A percentile compares a stretch with the other conserved stretches of the same genome.
Evolutionary conservation across 2,113 vertebrate species (phyloP).

Genomic region (rabbit (Oryctolagus cuniculus)): DNA sequence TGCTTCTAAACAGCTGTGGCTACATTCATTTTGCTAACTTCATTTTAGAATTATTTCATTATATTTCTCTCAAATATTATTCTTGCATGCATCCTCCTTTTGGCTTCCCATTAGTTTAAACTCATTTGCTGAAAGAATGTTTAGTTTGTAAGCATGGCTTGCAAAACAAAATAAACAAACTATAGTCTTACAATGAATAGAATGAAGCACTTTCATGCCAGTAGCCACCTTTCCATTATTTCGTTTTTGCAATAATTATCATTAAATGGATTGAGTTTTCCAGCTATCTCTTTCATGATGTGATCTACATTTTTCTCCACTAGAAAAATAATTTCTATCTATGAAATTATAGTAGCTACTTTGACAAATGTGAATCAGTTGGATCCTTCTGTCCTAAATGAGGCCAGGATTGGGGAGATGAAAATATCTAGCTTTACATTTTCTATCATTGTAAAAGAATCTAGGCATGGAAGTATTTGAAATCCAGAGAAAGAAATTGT

Average conservation of each 20-base stretch:
- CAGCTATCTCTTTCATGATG: background rate
- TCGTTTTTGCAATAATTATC: background rate
- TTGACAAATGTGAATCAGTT: background rate
- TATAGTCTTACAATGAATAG: background rate
- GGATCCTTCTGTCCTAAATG: background rate
- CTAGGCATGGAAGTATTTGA: background rate
- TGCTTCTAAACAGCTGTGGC: conserved; percentile 31
- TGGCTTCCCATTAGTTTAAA: background rate
- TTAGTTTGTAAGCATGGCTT: conserved; percentile 16
- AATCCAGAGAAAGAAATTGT: background rate
- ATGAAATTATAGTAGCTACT: background rate
- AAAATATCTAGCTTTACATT: background rate
- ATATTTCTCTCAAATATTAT: background rate
- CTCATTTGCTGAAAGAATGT: conserved; percentile 40
- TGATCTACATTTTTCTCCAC: background rate
- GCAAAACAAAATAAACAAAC: conserved; percentile 22
- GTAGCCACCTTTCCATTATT: background rate
- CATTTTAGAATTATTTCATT: conserved; percentile 47
- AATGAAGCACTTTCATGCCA: background rate
- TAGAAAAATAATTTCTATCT: background rate
- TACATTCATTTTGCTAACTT: conserved; percentile 49
- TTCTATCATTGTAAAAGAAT: background rate
- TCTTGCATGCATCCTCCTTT: background rate
- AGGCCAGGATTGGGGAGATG: background rate
- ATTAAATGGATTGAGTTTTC: background rate